phyloP scores from a whole-genome alignment of 2,797 vertebrate genomes.

The Otus scops region DNA sequence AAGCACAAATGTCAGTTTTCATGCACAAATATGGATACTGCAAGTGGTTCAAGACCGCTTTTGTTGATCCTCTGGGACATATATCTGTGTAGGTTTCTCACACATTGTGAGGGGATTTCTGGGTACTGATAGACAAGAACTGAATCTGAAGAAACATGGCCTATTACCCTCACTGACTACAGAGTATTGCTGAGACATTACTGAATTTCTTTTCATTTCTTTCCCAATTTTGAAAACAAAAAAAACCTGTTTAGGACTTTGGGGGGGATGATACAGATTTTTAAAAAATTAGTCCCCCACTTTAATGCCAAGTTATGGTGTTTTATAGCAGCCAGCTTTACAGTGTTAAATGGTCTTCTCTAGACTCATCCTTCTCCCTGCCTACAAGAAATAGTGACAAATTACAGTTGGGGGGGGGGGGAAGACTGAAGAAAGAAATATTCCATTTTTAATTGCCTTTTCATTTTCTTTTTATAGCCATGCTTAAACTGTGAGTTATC shows the following conservation, averaged over 20 bases:
- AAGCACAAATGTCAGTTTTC: not conserved
- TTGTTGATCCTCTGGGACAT: not conserved
- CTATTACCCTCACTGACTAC: not conserved
- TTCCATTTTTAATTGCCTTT: conserved; percentile 72
- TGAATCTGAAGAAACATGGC: not conserved
- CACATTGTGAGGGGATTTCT: not conserved
- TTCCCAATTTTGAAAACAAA: not conserved
- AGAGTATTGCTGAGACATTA: not conserved
- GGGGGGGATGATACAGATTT: not conserved
- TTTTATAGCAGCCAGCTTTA: conserved; percentile 11
- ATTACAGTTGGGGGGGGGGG: not conserved
- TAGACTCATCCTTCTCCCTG: conserved; percentile 48
- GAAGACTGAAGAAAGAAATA: conserved; percentile 54
- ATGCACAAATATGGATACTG: not conserved
- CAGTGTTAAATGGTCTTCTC: conserved; percentile 27
- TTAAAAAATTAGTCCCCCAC: not conserved
- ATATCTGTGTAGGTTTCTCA: not conserved
- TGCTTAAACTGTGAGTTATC: conserved; percentile 69
- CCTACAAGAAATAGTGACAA: conserved; percentile 64
- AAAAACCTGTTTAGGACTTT: not conserved
- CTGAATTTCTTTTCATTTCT: not conserved
- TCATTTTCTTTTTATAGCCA: conserved; percentile 70
- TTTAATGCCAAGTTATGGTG: not conserved
- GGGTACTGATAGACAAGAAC: not conserved
- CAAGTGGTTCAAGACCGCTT: not conserved